Percentiles rank a stretch among this genome's conserved stretches.
Evolutionary conservation across 2,888 invertebrate genomes (phyloP).

Genomic region (Dascillus cervinus): DNA sequence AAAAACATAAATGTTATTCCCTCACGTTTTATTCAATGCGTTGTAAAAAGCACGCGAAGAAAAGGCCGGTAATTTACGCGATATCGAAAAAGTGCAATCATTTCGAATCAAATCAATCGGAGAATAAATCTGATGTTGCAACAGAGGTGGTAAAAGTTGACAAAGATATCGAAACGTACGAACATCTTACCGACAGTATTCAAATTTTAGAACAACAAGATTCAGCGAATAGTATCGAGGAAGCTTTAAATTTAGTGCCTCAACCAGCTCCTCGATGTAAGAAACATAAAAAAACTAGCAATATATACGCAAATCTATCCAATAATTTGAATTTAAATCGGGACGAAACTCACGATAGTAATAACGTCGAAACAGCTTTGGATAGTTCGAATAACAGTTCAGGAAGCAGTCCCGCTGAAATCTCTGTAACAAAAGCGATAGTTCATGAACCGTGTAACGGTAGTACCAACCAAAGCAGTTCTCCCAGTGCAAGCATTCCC

Average conservation of each 20-base stretch:
- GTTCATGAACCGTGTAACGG: conserved; percentile 22
- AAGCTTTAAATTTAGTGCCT: conserved; percentile 32
- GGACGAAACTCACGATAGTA: conserved; percentile 5
- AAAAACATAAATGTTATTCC: conserved; percentile 40
- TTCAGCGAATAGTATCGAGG: conserved; percentile 29
- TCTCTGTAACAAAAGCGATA: conserved; percentile 30
- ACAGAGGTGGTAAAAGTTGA: conserved; percentile 18
- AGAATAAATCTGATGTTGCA: conserved; percentile 5
- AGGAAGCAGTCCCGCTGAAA: conserved; percentile 22
- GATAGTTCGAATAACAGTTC: conserved; percentile 27
- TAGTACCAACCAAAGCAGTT: not conserved
- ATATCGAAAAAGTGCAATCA: conserved; percentile 29
- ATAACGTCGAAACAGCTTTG: conserved; percentile 2
- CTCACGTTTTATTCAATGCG: conserved; percentile 42
- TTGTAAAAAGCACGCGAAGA: conserved; percentile 40
- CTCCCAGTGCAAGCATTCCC: not conserved
- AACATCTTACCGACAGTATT: conserved; percentile 60
- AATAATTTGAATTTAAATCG: conserved; percentile 7
- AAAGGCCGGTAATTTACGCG: conserved; percentile 36
- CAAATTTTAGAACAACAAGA: conserved; percentile 54
- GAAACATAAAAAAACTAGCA: conserved; percentile 30
- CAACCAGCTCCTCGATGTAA: conserved; percentile 51
- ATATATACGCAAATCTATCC: conserved; percentile 16
- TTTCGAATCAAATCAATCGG: no score
- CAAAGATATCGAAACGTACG: conserved; percentile 45